Conservation (phyloP, 2,888 invertebrate genomes). For the Scelioninae gen. 2 region DNA sequence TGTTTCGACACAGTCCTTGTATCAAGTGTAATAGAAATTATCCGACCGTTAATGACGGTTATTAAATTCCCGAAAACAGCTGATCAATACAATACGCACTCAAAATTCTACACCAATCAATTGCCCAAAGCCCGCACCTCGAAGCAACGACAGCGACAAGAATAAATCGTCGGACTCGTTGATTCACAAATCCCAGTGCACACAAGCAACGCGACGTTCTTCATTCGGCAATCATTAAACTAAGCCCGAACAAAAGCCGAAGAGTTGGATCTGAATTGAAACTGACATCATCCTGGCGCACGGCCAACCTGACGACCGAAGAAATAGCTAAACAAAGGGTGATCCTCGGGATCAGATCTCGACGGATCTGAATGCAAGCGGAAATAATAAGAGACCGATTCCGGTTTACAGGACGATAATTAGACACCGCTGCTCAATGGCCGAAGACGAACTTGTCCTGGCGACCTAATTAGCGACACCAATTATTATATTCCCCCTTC, state of each 20-base stretch:
- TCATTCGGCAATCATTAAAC: conserved; percentile 35
- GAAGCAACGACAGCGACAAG: too few species aligned
- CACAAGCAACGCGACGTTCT: conserved; percentile 25
- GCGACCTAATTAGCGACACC: conserved; percentile 63
- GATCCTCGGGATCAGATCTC: conserved; percentile 4
- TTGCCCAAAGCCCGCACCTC: too few species aligned
- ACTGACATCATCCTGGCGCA: conserved; percentile 29
- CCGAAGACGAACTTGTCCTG: conserved; percentile 25
- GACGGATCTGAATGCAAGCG: conserved; percentile 20
- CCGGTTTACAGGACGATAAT: conserved; percentile 23
- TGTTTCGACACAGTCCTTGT: too few species aligned
- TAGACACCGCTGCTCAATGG: conserved; percentile 15
- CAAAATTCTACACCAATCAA: too few species aligned
- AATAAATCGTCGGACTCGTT: conserved; percentile 1
- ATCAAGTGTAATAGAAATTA: too few species aligned
- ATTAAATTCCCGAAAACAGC: too few species aligned
- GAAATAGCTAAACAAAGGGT: conserved; percentile 27
- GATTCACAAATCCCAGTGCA: conserved; percentile 25
- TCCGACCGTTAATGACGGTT: too few species aligned
- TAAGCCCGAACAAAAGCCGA: conserved; percentile 29
- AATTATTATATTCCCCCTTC: conserved; percentile 49
- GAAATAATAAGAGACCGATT: conserved; percentile 13
- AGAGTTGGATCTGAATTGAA: conserved; percentile 22
- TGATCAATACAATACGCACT: too few species aligned
- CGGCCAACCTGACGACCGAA: conserved; percentile 3